phyloP scores from a whole-genome alignment of 1,140 invertebrate species.

The Magallana angulata region DNA sequence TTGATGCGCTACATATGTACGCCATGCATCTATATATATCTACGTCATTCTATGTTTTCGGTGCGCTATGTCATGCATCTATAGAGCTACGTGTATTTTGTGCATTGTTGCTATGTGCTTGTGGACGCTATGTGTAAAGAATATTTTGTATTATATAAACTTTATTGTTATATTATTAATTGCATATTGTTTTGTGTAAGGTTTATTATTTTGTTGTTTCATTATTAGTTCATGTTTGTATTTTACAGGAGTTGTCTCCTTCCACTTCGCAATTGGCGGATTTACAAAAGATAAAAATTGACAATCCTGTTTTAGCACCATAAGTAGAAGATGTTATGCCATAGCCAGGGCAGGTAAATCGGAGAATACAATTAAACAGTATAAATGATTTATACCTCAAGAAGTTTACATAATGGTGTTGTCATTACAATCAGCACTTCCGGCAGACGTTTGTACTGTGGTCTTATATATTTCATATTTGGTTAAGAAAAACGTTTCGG shows the following conservation, averaged over 20 bases:
- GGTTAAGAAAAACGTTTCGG: slow-evolving; percentile 3
- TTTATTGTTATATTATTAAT: too few species aligned
- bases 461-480: neutral
- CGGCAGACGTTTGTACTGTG: neutral
- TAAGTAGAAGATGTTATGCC: neutral
- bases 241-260: neutral
- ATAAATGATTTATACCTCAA: slow-evolving; percentile 6
- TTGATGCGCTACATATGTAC: too few species aligned
- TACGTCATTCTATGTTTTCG: too few species aligned
- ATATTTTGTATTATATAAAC: too few species aligned
- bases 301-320: neutral
- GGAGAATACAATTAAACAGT: neutral
- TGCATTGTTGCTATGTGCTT: too few species aligned
- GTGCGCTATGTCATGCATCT: too few species aligned
- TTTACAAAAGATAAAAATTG: neutral
- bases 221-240: neutral
- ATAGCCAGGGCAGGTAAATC: neutral
- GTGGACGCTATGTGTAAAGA: too few species aligned
- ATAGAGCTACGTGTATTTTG: too few species aligned
- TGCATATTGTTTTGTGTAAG: too few species aligned
- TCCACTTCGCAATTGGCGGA: neutral
- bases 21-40: too few species aligned
- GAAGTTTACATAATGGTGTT: slow-evolving; percentile 7
- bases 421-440: neutral
- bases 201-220: too few species aligned